phyloP scores from a whole-genome alignment of 2,888 invertebrate genomes.

The Drosophila falleni region DNA sequence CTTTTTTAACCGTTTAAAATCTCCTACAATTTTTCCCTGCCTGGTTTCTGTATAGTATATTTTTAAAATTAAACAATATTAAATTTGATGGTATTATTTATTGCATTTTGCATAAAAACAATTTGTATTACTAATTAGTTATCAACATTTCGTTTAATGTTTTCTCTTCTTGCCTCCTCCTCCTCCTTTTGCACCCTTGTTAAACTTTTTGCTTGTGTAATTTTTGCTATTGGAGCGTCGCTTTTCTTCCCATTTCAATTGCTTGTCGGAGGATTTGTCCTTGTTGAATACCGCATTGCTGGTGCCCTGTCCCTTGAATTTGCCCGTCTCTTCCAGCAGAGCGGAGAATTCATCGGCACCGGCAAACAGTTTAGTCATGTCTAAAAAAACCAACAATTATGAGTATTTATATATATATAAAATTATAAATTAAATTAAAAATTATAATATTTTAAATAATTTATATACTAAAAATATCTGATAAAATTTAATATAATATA shows the following conservation, averaged over 20 bases:
- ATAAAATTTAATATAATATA: not conserved
- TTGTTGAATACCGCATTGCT: constrained; percentile 90
- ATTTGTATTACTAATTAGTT: constrained; percentile 8
- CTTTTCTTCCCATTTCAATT: constrained; percentile 93
- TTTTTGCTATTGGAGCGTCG: constrained; percentile 85
- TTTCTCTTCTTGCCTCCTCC: constrained; percentile 67
- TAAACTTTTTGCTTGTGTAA: constrained; percentile 73
- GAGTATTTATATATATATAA: not conserved
- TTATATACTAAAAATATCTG: not conserved
- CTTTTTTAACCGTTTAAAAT: too few relatives aligned
- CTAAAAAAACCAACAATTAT: constrained; percentile 63
- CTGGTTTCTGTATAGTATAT: too few relatives aligned
- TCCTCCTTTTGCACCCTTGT: constrained; percentile 9
- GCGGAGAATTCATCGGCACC: constrained; percentile 96
- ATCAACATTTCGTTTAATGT: constrained; percentile 45
- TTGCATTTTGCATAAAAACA: constrained; percentile 43
- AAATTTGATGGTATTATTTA: constrained; percentile 26
- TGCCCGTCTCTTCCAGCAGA: constrained; percentile 93
- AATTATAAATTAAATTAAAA: too few relatives aligned
- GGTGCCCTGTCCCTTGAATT: constrained; percentile 88
- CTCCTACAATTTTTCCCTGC: too few relatives aligned
- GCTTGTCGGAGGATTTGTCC: constrained; percentile 92
- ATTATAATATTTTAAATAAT: too few relatives aligned
- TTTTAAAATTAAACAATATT: not conserved
- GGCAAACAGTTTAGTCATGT: constrained; percentile 90